Evolutionary conservation across 2,113 vertebrate genomes (phyloP), one percentile per base, ranked within the genome.

Genomic region (Chascanopsetta lugubris): DNA sequence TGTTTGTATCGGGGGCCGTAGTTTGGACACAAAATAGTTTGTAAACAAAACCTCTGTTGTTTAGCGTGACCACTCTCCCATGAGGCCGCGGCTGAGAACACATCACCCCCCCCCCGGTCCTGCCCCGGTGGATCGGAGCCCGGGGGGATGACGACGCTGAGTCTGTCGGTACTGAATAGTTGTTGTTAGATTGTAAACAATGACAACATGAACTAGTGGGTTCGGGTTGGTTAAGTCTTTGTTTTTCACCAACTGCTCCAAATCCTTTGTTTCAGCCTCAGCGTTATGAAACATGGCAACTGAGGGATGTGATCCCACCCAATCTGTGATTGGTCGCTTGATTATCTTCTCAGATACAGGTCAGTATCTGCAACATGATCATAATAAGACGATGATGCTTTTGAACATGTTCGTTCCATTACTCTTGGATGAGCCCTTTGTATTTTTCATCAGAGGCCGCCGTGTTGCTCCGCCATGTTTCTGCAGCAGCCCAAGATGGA

Each of bases 41-140:
- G 42, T 4, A n/a, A 45, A 20, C 65, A 55, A 21, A 60, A 26
- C 17, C 18, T 22, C 40, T 20, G 40, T 38, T 46, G 49, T 63
- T 83, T 79, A 55, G 57, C 81, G 75, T 0, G 8, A 66, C 75
- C 82, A 30, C 55, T 48, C 73, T n/a, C n/a, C n/a, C n/a, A n/a
- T n/a, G n/a, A n/a, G n/a, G n/a, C 85, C 69, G 27, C 0, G 2
- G 68, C 49, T 21, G n/a, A 75, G 51, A 17, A 40, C 62, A 45
- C 25, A 53, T 2, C 62, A 11, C 36, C 22, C 58, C 24, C 62
- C 8, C 36, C 22, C 58, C 24, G 34, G 67, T 65, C 55, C 61
- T 47, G 30, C 59, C 68, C 61, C 46, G 29, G 64, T 26, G 53
- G 50, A 59, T 1, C 0, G 2, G 29, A 63, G 36, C 58, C 71